These are phyloP conservation scores for Berghia stephanieae DNA, from an alignment of 1,140 invertebrate genomes.

Conservation along the genomic window DNA sequence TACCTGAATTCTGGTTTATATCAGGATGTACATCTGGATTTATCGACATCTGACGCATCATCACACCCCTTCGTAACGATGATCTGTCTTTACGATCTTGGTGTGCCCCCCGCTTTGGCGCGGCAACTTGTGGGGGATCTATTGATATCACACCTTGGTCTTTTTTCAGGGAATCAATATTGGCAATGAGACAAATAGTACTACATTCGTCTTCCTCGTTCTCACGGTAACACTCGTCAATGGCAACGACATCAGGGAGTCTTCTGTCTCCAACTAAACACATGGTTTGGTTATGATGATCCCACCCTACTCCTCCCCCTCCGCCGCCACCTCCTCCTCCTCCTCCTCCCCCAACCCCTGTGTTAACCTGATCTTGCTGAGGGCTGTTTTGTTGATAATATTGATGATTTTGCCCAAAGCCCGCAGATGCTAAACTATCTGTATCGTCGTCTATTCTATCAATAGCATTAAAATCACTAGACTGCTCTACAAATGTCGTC, in stretches of 20 bases:
- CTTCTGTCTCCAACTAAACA: constrained; percentile 6
- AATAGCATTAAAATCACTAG: too few relatives aligned
- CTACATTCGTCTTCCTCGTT: constrained; percentile 19
- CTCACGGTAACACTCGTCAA: constrained; percentile 28
- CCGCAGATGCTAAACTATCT: too few relatives aligned
- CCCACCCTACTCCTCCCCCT: background rate
- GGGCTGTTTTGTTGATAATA: background rate
- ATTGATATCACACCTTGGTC: background rate
- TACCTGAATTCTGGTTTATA: constrained; percentile 22
- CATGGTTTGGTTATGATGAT: background rate
- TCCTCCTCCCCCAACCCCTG: background rate
- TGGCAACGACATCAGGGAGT: constrained; percentile 25
- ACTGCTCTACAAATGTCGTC: too few relatives aligned
- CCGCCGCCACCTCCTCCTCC: too few relatives aligned
- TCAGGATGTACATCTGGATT: constrained; percentile 12
- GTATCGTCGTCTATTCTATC: too few relatives aligned
- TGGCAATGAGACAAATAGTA: constrained; percentile 23
- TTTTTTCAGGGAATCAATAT: constrained; percentile 1
- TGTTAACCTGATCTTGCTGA: background rate
- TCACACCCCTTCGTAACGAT: constrained; percentile 12
- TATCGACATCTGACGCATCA: constrained; percentile 27
- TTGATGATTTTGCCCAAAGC: background rate
- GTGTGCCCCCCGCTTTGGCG: background rate
- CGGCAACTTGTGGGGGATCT: background rate
- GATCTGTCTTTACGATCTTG: background rate